Evolutionary conservation across 1,140 invertebrate genomes (phyloP).

Genomic region (Diachasma alloeum): DNA sequence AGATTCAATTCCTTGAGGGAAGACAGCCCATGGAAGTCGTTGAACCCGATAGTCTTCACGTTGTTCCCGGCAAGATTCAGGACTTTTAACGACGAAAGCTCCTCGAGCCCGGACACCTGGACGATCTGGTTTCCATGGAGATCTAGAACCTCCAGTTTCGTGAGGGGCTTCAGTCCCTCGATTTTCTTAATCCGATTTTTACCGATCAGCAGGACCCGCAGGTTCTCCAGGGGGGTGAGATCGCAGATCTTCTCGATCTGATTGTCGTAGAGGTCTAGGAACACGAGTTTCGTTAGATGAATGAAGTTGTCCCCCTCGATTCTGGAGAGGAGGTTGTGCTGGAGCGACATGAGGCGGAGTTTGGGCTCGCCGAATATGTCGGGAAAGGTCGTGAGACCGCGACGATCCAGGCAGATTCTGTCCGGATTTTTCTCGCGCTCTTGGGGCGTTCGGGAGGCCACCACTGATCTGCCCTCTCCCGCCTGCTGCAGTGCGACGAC

Average conservation of each 20-base stretch:
- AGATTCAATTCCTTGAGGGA: conserved; percentile 87
- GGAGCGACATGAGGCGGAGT: conserved; percentile 84
- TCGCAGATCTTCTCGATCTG: conserved; percentile 86
- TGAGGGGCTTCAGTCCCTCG: conserved; percentile 76
- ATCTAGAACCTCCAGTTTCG: conserved; percentile 87
- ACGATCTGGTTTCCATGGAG: conserved; percentile 89
- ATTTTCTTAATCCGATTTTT: conserved; percentile 80
- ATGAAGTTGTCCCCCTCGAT: conserved; percentile 71
- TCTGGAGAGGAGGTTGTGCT: conserved; percentile 87
- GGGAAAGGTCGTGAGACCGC: conserved; percentile 79
- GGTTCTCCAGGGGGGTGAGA: conserved; percentile 76
- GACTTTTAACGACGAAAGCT: conserved; percentile 79
- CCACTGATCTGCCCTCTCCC: conserved; percentile 68
- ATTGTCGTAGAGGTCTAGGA: conserved; percentile 94
- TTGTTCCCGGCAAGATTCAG: conserved; percentile 92
- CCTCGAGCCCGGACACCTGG: conserved; percentile 70
- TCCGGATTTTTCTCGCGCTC: conserved; percentile 81
- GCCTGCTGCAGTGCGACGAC: conserved; percentile 57
- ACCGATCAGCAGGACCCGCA: conserved; percentile 86
- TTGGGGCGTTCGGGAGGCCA: conserved; percentile 71
- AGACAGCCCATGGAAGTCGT: conserved; percentile 78
- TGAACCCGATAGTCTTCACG: conserved; percentile 76
- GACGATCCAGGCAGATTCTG: conserved; percentile 78
- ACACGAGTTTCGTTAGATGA: conserved; percentile 81
- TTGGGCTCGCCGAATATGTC: conserved; percentile 81